Evolutionary conservation across 1,140 invertebrate genomes (phyloP).

Genomic region (Rhyzopertha dominica): DNA sequence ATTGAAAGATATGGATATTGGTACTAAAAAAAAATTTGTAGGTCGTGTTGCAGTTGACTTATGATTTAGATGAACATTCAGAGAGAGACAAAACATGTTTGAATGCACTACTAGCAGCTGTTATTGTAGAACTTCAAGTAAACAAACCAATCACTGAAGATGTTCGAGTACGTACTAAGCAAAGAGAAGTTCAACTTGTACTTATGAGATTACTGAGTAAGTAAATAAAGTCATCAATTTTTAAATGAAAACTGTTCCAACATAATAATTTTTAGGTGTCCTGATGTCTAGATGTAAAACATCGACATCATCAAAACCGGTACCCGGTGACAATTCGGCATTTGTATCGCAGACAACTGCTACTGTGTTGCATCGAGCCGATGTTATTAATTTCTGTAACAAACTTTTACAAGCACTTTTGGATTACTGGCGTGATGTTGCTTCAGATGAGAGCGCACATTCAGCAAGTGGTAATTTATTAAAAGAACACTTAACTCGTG

Average conservation of each 20-base stretch:
- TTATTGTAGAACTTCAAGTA: conserved; percentile 77
- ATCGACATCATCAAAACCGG: conserved; percentile 49
- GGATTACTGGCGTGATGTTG: conserved; percentile 68
- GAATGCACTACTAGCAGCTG: conserved; percentile 65
- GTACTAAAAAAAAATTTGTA: conserved; percentile 46
- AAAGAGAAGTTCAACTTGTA: conserved; percentile 79
- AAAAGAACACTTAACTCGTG: conserved; percentile 72
- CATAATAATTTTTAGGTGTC: conserved; percentile 58
- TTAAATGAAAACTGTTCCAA: conserved; percentile 15
- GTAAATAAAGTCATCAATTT: conserved; percentile 35
- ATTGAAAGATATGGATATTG: conserved; percentile 1
- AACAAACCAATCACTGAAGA: conserved; percentile 52
- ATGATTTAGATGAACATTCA: conserved; percentile 79
- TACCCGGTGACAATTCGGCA: conserved; percentile 56
- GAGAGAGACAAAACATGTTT: conserved; percentile 74
- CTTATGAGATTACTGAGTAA: conserved; percentile 76
- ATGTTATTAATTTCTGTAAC: conserved; percentile 78
- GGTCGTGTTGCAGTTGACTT: conserved; percentile 85
- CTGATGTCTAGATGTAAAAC: conserved; percentile 73
- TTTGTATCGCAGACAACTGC: conserved; percentile 75
- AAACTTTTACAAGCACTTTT: conserved; percentile 72
- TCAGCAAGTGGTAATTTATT: conserved; percentile 58
- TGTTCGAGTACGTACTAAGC: conserved; percentile 56
- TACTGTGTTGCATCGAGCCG: conserved; percentile 68
- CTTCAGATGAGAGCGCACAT: conserved; percentile 46